Conservation (phyloP, 1,140 invertebrate genomes). For the Holotrichia oblita region DNA sequence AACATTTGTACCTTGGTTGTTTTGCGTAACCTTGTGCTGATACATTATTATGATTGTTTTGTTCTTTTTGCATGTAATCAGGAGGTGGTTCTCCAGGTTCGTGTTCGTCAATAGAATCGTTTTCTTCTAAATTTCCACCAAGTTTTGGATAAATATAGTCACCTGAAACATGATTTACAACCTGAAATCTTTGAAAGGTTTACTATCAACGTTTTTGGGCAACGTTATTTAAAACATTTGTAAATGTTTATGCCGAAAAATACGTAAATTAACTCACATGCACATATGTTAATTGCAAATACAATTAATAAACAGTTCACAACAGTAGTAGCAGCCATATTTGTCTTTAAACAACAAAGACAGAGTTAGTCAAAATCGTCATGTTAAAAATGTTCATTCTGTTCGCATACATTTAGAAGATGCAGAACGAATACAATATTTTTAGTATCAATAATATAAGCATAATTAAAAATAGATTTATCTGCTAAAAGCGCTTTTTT, state of each 20-base stretch:
- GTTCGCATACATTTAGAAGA: constrained; percentile 4
- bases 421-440: constrained; percentile 25
- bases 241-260: constrained; percentile 23
- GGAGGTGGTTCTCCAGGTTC: constrained; percentile 53
- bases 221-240: neutral
- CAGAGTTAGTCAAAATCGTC: constrained; percentile 28
- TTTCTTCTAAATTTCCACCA: constrained; percentile 53
- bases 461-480: constrained; percentile 33
- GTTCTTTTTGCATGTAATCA: constrained; percentile 46
- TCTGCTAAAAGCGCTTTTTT: constrained; percentile 8
- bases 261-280: constrained; percentile 49
- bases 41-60: constrained; percentile 45
- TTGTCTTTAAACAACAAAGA: constrained; percentile 42
- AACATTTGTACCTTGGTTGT: constrained; percentile 66
- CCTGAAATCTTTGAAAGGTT: too few relatives aligned
- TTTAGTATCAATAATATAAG: constrained; percentile 28
- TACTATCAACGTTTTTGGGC: too few relatives aligned
- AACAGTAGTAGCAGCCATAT: constrained; percentile 56
- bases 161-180: constrained; percentile 27
- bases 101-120: constrained; percentile 54
- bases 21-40: constrained; percentile 47
- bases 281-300: constrained; percentile 51
- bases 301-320: constrained; percentile 58
- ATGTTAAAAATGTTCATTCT: constrained; percentile 8
- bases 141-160: constrained; percentile 50